These are phyloP conservation scores for Cavia aperea DNA, from an alignment of 2,113 vertebrate genomes.

Conservation along the genomic window DNA sequence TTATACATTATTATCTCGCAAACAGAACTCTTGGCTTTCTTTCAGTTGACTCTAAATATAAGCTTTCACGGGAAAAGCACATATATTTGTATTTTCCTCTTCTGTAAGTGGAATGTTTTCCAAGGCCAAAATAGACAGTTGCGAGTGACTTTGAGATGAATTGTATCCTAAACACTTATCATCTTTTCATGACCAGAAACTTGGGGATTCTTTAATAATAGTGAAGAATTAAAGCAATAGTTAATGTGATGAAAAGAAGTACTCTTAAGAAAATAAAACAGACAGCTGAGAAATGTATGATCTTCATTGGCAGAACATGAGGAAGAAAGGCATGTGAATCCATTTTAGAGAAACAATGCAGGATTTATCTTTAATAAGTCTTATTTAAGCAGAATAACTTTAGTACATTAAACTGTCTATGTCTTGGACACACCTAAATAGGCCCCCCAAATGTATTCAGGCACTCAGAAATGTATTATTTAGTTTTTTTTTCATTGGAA, in stretches of 20 bases:
- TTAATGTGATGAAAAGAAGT: slow-evolving; percentile 57
- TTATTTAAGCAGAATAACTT: slow-evolving; percentile 60
- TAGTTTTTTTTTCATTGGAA: slow-evolving; percentile 69
- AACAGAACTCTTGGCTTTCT: slow-evolving; percentile 70
- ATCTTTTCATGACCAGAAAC: slow-evolving; percentile 54
- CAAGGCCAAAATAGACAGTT: slow-evolving; percentile 49
- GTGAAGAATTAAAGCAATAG: slow-evolving; percentile 58
- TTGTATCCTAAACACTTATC: slow-evolving; percentile 48
- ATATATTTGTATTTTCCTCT: slow-evolving; percentile 54
- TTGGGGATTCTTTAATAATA: slow-evolving; percentile 57
- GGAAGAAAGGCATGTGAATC: slow-evolving; percentile 51
- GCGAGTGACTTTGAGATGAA: slow-evolving; percentile 64
- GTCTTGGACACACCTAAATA: slow-evolving; percentile 43
- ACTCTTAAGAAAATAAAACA: slow-evolving; percentile 50
- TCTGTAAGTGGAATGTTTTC: slow-evolving; percentile 49
- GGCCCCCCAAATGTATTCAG: slow-evolving; percentile 32
- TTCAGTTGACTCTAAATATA: slow-evolving; percentile 70
- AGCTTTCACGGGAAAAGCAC: slow-evolving; percentile 55
- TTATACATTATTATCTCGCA: slow-evolving; percentile 67
- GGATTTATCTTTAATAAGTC: slow-evolving; percentile 53
- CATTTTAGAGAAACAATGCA: slow-evolving; percentile 59
- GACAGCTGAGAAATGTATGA: slow-evolving; percentile 35
- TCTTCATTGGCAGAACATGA: slow-evolving; percentile 23
- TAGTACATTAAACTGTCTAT: slow-evolving; percentile 40
- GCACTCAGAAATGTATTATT: slow-evolving; percentile 59